Base-by-base conservation (phyloP, 2,888 invertebrate species). In the Melieria picta region DNA sequence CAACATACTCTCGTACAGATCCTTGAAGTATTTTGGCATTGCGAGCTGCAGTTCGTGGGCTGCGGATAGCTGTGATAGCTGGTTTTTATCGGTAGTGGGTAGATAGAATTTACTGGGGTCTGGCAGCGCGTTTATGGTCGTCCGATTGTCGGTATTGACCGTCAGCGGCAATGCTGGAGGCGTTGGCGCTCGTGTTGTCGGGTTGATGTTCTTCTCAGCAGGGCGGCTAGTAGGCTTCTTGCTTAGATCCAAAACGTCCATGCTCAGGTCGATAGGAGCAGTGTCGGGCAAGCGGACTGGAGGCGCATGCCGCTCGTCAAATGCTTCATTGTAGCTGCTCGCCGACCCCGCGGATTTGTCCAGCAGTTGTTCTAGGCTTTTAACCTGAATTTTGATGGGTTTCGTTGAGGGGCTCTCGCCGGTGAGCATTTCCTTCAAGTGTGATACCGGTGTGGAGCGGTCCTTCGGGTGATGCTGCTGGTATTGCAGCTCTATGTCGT, bases 221-320 rank as follows among this genome's bases (percentile, higher is more conserved):
- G 16, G 13, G 65, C 75, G 77, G 4, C 77, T 70, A 1, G 78
- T 72, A 0, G 90, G 91, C 86, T 94, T 95, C 82, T 93, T 94
- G 83, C 94, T 94, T 75, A 96, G 89, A 87, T 96, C 95, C 61
- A 95, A 88, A 5, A 93, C 94, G 84, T 94, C 93, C 87, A 92
- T 93, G 69, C 92, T 92, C 45, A 94, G 88, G 85, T 94, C 94
- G 69, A 94, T 89, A 0, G 93, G 82, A 0, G 90, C 89, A 0
- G 92, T 91, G 43, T 90, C 85, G 68, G 77, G 56, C 6, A 65
- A 70, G 64, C 60, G 75, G 82, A 30, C 81, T 78, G 80, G 76
- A 76, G 81, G 72, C 81, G 79, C 72, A 88, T 89, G 72, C 89
- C 90, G 89, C 45, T 89, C 72, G 73, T 89, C 89, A 11, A 73